Evolutionary conservation across 2,888 invertebrate genomes (phyloP).

Genomic region (Yponomeuta plumbellus): DNA sequence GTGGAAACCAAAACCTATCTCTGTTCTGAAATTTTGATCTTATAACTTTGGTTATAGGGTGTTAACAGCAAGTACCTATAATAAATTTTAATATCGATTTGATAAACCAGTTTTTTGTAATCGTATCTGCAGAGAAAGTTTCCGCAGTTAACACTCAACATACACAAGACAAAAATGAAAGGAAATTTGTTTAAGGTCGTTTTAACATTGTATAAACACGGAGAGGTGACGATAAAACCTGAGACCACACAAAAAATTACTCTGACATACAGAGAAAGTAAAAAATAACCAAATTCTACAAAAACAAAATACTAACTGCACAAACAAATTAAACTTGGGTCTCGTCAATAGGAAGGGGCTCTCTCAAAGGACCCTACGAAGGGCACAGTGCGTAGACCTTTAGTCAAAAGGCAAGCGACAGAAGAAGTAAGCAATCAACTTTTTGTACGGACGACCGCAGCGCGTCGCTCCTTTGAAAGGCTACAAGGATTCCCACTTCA

Average conservation of each 20-base stretch:
- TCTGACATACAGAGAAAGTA: not conserved
- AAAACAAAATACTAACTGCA: not conserved
- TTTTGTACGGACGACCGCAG: constrained; percentile 47
- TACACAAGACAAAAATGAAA: constrained; percentile 6
- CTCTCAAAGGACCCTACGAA: not conserved
- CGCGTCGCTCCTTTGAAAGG: constrained; percentile 47
- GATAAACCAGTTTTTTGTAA: not conserved
- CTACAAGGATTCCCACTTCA: constrained; percentile 62
- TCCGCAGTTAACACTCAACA: not conserved
- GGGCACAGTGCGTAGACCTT: not conserved
- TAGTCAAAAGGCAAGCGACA: constrained; percentile 12
- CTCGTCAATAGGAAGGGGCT: not conserved
- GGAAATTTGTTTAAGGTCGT: constrained; percentile 1
- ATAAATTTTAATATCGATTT: not conserved
- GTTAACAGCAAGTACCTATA: not conserved
- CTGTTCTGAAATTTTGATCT: not conserved
- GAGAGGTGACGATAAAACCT: not conserved
- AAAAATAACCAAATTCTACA: not conserved
- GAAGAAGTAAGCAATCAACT: constrained; percentile 48
- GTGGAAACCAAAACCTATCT: not conserved
- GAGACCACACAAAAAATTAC: not conserved
- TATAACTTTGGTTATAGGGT: not conserved
- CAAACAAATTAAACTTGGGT: not conserved
- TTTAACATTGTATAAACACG: not conserved
- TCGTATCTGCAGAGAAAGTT: constrained; percentile 6